Evolutionary conservation across 2,113 vertebrate species (phyloP).

Genomic region (Oxyura jamaicensis): DNA sequence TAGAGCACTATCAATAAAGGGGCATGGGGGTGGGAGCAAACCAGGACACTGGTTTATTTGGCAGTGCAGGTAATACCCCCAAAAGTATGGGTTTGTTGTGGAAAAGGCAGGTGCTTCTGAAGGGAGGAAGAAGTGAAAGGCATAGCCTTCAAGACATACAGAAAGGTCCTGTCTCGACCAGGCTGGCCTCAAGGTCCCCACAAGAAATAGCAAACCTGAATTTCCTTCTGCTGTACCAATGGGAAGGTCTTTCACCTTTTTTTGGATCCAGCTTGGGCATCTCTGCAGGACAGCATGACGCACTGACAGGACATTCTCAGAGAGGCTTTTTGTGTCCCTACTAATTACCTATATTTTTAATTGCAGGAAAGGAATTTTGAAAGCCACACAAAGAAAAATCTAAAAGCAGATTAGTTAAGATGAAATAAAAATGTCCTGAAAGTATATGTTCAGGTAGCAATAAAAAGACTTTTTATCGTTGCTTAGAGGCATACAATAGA

Average conservation of each 20-base stretch:
- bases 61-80: neutral
- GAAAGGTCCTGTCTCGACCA: neutral
- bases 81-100: neutral
- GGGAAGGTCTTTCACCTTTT: neutral
- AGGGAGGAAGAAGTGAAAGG: neutral
- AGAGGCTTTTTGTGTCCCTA: neutral
- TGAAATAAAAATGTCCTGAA: constrained; percentile 24
- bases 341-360: constrained; percentile 45
- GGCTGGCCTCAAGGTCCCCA: neutral
- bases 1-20: neutral
- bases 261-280: neutral
- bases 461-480: neutral
- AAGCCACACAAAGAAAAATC: constrained; percentile 12
- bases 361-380: neutral
- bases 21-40: neutral
- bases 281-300: neutral
- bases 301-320: neutral
- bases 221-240: neutral
- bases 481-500: constrained; percentile 49
- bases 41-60: neutral
- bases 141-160: neutral
- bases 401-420: constrained; percentile 31
- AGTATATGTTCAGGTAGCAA: constrained; percentile 47
- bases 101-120: neutral
- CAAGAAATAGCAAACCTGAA: neutral